A percentile compares a stretch with the other conserved stretches of the same genome.
phyloP scores from a whole-genome alignment of 2,113 vertebrate genomes.

The Malurus alboscapulatus region DNA sequence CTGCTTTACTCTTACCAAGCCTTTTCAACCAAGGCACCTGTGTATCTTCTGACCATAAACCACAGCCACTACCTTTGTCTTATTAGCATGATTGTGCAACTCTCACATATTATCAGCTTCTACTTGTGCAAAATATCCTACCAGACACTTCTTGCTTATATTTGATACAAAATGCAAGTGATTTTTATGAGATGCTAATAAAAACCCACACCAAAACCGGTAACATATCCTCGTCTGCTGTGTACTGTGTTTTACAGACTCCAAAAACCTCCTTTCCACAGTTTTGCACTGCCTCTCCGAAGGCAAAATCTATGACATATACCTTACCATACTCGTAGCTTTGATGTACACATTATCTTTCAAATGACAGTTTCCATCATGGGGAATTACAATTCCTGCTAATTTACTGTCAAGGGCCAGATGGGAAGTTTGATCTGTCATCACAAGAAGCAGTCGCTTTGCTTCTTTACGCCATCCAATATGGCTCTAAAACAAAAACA shows the following conservation, averaged over 20 bases:
- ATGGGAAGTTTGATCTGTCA: constrained; percentile 98
- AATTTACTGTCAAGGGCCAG: constrained; percentile 94
- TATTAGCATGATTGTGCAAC: neutral
- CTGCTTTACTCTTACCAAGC: neutral
- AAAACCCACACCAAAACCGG: neutral
- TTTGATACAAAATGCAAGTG: neutral
- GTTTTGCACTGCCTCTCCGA: neutral
- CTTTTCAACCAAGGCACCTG: neutral
- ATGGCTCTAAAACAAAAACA: constrained; percentile 77
- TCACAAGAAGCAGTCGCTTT: constrained; percentile 90
- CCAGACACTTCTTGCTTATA: neutral
- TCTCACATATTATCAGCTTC: neutral
- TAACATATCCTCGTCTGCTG: neutral
- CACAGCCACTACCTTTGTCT: neutral
- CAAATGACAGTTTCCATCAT: constrained; percentile 94
- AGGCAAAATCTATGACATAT: constrained; percentile 34
- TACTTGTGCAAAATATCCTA: neutral
- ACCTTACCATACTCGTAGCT: constrained; percentile 89
- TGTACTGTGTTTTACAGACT: neutral
- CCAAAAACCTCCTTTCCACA: neutral
- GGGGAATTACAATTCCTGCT: constrained; percentile 90
- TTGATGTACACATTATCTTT: constrained; percentile 88
- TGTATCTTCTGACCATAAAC: neutral
- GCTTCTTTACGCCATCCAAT: constrained; percentile 94
- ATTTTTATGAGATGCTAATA: neutral